Conservation (phyloP, 2,113 vertebrate genomes). For the Gopherus flavomarginatus region DNA sequence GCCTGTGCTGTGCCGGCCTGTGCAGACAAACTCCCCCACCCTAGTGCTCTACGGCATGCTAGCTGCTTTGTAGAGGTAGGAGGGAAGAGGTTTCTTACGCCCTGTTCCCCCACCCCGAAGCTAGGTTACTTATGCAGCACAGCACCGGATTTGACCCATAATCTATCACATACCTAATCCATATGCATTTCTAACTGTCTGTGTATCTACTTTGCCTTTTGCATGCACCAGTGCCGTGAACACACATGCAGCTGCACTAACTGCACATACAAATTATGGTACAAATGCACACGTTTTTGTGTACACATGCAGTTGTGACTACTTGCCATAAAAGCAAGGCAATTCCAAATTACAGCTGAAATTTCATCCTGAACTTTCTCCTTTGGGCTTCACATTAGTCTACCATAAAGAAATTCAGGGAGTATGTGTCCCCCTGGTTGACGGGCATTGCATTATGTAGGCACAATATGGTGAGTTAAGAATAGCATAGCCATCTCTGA, state of each 20-base stretch:
- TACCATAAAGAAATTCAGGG: background rate
- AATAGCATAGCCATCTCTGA: background rate
- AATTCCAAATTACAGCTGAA: too few species aligned
- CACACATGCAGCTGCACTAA: too few species aligned
- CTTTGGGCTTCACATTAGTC: too few species aligned
- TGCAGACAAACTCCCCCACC: background rate
- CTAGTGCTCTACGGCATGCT: background rate
- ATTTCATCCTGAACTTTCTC: too few species aligned
- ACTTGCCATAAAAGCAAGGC: too few species aligned
- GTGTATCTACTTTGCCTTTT: too few species aligned
- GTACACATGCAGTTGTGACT: too few species aligned
- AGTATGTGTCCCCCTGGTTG: background rate
- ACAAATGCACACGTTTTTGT: too few species aligned
- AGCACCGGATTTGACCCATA: background rate
- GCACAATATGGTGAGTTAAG: background rate
- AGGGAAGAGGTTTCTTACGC: background rate
- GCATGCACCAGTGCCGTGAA: too few species aligned
- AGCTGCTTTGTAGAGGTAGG: background rate
- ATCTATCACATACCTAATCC: background rate
- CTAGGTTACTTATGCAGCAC: background rate
- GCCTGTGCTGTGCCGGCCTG: background rate
- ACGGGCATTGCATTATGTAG: background rate
- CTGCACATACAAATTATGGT: too few species aligned
- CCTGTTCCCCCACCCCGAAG: background rate
- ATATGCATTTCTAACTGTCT: too few species aligned